phyloP scores from a whole-genome alignment of 1,140 invertebrate genomes.

The Galleria mellonella region DNA sequence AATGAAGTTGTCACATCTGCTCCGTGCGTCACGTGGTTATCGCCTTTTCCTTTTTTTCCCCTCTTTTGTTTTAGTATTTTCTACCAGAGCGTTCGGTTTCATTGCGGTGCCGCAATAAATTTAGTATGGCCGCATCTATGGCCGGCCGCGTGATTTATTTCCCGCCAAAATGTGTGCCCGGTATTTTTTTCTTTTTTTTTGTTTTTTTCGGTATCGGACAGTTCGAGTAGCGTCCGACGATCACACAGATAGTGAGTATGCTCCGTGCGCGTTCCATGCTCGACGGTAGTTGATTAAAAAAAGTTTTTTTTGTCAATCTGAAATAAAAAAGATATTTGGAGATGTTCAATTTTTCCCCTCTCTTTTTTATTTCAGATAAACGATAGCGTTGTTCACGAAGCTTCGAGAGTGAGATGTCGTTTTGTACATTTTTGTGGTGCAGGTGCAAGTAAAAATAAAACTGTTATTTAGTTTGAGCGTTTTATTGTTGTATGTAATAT shows the following conservation, averaged over 20 bases:
- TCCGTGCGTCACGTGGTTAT: slow-evolving; percentile 43
- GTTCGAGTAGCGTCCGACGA: slow-evolving; percentile 65
- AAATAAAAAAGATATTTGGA: slow-evolving; percentile 51
- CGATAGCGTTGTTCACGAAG: slow-evolving; percentile 25
- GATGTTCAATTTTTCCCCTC: slow-evolving; percentile 39
- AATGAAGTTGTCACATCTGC: slow-evolving; percentile 68
- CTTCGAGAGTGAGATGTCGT: background rate
- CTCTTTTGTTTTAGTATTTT: slow-evolving; percentile 42
- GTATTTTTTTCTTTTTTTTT: slow-evolving; percentile 36
- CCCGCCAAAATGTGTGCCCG: slow-evolving; percentile 66
- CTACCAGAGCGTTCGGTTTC: slow-evolving; percentile 33
- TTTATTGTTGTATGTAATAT: no score
- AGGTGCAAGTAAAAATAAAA: background rate
- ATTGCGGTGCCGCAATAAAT: slow-evolving; percentile 56
- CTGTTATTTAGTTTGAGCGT: no score
- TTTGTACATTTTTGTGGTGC: background rate
- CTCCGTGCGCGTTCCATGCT: slow-evolving; percentile 40
- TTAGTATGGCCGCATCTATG: slow-evolving; percentile 57
- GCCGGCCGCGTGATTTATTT: slow-evolving; percentile 59
- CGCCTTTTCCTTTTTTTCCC: slow-evolving; percentile 40
- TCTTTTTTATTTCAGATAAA: slow-evolving; percentile 49
- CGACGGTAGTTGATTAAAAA: slow-evolving; percentile 66
- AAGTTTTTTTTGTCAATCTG: slow-evolving; percentile 35
- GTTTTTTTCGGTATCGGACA: slow-evolving; percentile 56
- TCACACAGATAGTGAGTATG: slow-evolving; percentile 50